Base-by-base conservation (phyloP, 1,140 invertebrate genomes). In the Diprion similis region DNA sequence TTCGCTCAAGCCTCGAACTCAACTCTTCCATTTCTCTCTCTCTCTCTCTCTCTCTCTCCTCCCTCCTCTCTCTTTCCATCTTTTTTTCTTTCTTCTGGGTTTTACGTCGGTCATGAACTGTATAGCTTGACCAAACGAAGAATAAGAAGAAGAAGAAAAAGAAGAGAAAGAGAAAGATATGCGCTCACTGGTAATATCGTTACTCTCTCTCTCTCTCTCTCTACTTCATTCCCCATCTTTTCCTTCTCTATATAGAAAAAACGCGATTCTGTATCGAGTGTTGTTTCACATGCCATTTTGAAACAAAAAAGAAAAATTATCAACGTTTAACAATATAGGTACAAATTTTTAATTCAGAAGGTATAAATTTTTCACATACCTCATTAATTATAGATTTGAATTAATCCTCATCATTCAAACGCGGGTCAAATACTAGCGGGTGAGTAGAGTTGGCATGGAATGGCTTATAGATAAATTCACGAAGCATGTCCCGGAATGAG, bases 401-500 rank as follows among this genome's bases (percentile, higher is more conserved):
- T 37, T 37, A 37, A 3, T 37, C 24, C 6, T 37, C 6, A 37
- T 37, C 24, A n/a, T n/a, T n/a, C n/a, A n/a, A n/a, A n/a, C n/a
- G n/a, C n/a, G n/a, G n/a, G n/a, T n/a, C n/a, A n/a, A n/a, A n/a
- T n/a, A n/a, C n/a, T n/a, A n/a, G n/a, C 6, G 2, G 24, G 6
- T 37, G 24, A 37, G 24, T 37, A 37, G 24, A 37, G 24, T 37
- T 37, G 6, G 24, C 24, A 37, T 37, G 24, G 24, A 37, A 37
- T 37, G 24, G 24, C 1, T 6, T 6, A 37, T 37, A 37, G 24
- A 37, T 37, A 4, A 37, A 37, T 37, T 37, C 24, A 37, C 6
- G 24, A 37, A 37, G 24, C 24, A 37, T 37, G 24, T 37, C 48
- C 69, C 45, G 76, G 84, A 85, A 86, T 85, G 85, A 87, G 84